Conservation (phyloP, 1,140 invertebrate species). For the Plutomurus gul region DNA sequence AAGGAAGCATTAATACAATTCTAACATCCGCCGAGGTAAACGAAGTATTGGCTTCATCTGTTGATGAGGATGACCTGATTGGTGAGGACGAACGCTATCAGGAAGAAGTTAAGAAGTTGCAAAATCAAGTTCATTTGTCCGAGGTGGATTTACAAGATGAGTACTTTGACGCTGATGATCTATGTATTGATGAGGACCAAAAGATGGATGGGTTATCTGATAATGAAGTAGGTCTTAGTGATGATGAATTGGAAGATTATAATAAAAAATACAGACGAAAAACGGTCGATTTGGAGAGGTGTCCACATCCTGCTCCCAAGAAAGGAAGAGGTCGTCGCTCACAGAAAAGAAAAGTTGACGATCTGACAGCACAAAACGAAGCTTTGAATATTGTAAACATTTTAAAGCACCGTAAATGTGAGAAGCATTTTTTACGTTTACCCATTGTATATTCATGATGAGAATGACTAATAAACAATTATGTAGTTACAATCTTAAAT, state of each 20-base stretch:
- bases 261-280: background rate
- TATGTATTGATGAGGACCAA: background rate
- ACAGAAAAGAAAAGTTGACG: background rate
- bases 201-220: background rate
- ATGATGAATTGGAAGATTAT: background rate
- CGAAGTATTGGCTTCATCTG: background rate
- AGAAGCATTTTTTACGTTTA: background rate
- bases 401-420: background rate
- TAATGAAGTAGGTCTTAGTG: background rate
- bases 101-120: background rate
- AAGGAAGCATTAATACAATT: too few relatives aligned
- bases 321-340: background rate
- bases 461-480: background rate
- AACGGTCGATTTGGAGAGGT: background rate
- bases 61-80: background rate
- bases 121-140: background rate
- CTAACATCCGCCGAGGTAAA: too few relatives aligned
- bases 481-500: background rate
- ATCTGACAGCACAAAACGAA: background rate
- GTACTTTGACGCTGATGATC: too few relatives aligned
- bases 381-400: background rate
- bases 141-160: background rate
- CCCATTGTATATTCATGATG: background rate
- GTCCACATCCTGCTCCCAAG: conserved; percentile 2
- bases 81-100: background rate